Base-by-base conservation (phyloP, 2,113 vertebrate genomes). In the Ascaphus truei region DNA sequence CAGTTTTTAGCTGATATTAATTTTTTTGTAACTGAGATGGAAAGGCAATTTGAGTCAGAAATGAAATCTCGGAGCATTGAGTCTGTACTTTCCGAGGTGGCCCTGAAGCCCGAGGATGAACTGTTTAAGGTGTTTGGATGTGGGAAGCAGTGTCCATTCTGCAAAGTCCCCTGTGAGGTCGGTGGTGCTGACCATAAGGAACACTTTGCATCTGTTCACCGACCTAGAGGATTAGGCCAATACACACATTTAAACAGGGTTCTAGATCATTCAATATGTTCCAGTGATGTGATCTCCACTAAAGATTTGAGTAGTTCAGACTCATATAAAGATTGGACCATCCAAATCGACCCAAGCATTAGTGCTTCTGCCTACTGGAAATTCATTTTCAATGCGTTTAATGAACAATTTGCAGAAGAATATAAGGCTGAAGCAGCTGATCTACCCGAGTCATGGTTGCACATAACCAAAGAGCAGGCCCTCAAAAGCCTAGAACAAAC, bases 81-180 rank as follows among this genome's bases (percentile, higher is more conserved):
- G 13, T 9, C 16, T 2, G 12, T 67, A 18, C 30, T 77, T 13
- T 53, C 30, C 7, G n/a, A 22, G 5, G 2, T 68, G 11, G 27
- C 63, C 4, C 5, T 68, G 22, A 73, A 68, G 5, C 72, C 72
- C 30, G 63, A 56, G 30, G 64, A 62, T 22, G 72, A 68, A n/a
- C 29, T 73, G 29, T 62, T 74, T 34, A 43, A 23, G 7, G 18
- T 88, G 22, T 77, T 86, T 68, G 89, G 87, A 45, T 91, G 89
- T 75, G 86, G 86, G 1, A 60, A 81, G 61, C 80, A 73, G 61
- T 88, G 87, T 75, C 88, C 84, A 5, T 89, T 88, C 64, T 90
- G 87, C 22, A 56, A n/a, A 27, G 73, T 65, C 1, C 78, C 86
- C 2, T 89, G 88, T 84, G 86, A 88, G 6, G 79, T 79, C 18